phyloP scores from a whole-genome alignment of 1,140 invertebrate genomes.

The Neuroterus valhalla region DNA sequence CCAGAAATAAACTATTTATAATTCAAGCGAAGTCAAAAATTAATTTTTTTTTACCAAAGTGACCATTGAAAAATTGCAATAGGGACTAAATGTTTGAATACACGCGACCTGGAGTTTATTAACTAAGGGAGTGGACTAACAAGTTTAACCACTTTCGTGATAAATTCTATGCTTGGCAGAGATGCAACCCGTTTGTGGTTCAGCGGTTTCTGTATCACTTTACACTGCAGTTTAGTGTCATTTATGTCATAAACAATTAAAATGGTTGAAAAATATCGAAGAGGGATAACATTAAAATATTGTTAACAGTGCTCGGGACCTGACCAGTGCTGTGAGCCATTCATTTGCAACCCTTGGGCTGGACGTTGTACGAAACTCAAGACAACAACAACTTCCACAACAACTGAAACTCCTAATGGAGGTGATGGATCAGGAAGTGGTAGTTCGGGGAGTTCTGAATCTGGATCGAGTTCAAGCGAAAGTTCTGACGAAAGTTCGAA shows the following conservation, averaged over 20 bases:
- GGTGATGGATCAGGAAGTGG: not conserved
- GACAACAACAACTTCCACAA: slow-evolving; percentile 15
- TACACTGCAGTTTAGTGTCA: not conserved
- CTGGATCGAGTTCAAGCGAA: slow-evolving; percentile 27
- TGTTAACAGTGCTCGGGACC: slow-evolving; percentile 41
- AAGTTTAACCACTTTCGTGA: not conserved
- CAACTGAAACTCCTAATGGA: not conserved
- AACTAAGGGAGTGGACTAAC: too few species aligned
- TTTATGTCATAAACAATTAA: not conserved
- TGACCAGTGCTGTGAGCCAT: slow-evolving; percentile 42
- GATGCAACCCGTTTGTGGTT: not conserved
- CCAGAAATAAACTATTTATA: too few species aligned
- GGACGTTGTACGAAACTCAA: slow-evolving; percentile 40
- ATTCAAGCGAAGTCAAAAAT: too few species aligned
- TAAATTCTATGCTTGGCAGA: not conserved
- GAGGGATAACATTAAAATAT: not conserved
- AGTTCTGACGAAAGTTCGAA: slow-evolving; percentile 26
- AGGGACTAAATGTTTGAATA: too few species aligned
- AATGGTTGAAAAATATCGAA: not conserved
- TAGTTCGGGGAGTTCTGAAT: not conserved
- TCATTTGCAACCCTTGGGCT: slow-evolving; percentile 49
- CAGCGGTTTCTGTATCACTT: not conserved
- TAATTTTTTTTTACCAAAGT: too few species aligned
- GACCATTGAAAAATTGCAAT: too few species aligned
- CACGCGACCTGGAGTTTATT: too few species aligned